A percentile compares a stretch with the other conserved stretches of the same genome.
Conservation (phyloP, 2,113 vertebrate genomes). For the Clinocottus analis region DNA sequence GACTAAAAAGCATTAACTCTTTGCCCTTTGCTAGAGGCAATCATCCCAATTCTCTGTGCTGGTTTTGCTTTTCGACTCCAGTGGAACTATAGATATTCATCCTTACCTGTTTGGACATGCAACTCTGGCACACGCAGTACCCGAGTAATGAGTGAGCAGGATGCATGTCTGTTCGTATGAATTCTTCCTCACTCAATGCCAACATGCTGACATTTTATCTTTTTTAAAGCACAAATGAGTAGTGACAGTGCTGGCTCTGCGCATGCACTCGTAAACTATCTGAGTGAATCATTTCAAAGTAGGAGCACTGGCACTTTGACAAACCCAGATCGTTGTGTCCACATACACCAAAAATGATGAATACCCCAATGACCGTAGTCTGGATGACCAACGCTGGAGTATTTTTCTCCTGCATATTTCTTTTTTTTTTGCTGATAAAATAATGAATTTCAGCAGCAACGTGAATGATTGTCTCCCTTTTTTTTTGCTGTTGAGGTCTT, state of each 20-base stretch:
- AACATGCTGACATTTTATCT: conserved; percentile 32
- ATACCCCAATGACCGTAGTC: conserved; percentile 17
- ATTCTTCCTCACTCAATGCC: conserved; percentile 13
- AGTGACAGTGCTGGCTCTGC: conserved; percentile 32
- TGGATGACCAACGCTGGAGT: conserved; percentile 5
- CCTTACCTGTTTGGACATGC: conserved; percentile 17
- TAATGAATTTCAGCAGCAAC: conserved; percentile 16
- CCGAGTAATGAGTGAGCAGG: neutral
- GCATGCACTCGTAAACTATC: conserved; percentile 34
- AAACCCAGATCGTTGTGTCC: conserved; percentile 38
- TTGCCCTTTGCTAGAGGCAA: conserved; percentile 53
- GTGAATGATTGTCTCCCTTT: conserved; percentile 10
- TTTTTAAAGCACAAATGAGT: conserved; percentile 33
- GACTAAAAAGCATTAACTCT: conserved; percentile 68
- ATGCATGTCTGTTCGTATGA: neutral
- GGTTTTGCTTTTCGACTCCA: conserved; percentile 37
- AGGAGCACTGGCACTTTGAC: conserved; percentile 34
- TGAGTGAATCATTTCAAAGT: conserved; percentile 47
- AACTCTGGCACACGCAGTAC: neutral
- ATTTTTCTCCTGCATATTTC: neutral
- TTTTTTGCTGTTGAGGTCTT: conserved; percentile 11
- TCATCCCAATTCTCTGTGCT: conserved; percentile 27
- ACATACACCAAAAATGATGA: conserved; percentile 7
- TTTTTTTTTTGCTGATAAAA: conserved; percentile 11
- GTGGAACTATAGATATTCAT: conserved; percentile 34